Percentiles rank a stretch among this genome's conserved stretches.
phyloP scores from a whole-genome alignment of 2,888 invertebrate species.

The Myopa testacea region DNA sequence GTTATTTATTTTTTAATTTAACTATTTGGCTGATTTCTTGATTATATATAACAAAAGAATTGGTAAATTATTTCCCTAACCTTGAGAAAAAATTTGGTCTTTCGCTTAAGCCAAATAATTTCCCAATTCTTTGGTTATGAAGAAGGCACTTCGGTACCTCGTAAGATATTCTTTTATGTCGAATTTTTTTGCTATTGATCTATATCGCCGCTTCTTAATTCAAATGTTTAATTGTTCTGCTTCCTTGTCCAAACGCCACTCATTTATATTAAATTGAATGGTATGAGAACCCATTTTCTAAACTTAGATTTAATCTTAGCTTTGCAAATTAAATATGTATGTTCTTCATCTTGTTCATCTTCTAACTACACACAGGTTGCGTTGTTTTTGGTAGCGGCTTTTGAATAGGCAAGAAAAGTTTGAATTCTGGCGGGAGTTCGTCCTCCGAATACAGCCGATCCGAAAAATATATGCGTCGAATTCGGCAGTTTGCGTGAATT shows the following conservation, averaged over 20 bases:
- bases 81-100: background rate
- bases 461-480: constrained; percentile 93
- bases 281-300: background rate
- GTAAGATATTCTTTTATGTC: no score
- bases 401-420: constrained; percentile 93
- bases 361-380: constrained; percentile 58
- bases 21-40: background rate
- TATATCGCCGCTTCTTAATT: background rate
- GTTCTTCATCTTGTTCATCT: background rate
- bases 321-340: background rate
- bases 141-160: background rate
- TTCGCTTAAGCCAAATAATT: background rate
- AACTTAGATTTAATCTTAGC: constrained; percentile 1
- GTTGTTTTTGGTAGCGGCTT: constrained; percentile 69
- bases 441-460: constrained; percentile 92
- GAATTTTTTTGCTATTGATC: background rate
- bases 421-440: constrained; percentile 93
- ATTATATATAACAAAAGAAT: background rate
- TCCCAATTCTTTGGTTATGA: background rate
- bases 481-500: constrained; percentile 97
- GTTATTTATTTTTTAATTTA: background rate
- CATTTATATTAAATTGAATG: background rate
- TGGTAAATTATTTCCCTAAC: background rate
- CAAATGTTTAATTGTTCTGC: background rate
- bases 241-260: background rate